Base-by-base conservation (phyloP, 2,797 vertebrate genomes). In the Echeneis naucrates region DNA sequence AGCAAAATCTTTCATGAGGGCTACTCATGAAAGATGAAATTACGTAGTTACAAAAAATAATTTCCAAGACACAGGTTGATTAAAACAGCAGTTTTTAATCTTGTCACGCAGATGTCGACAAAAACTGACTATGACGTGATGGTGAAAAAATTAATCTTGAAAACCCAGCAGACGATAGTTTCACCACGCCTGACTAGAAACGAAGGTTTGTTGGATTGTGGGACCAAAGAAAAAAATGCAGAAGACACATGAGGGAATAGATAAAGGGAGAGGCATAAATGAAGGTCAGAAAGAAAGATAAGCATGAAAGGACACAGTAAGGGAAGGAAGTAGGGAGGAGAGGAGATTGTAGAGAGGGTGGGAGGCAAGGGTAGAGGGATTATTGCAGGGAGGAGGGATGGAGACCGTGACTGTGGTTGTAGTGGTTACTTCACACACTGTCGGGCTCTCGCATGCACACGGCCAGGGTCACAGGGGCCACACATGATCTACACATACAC, bases 361-460 rank as follows among this genome's bases (percentile, higher is more conserved):
- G 52, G 51, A 80, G 72, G 48, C 67, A 58, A 54, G 50, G 62
- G 27, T 19, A 37, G 57, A 59, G 59, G 26, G 47, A 53, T 58
- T 75, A 55, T 59, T 59, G 26, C 14, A 68, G 65, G 57, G 64
- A 73, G 47, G 61, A 81, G 69, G 55, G 76, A 57, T 60, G 61
- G 61, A 81, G 80, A 72, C 78, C 61, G 32, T 77, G 76, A 79
- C 84, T 82, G 84, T 68, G 82, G 88, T 75, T 72, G 61, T 67
- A 64, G 86, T 76, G 85, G 88, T 89, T 87, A 83, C 85, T 85
- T 89, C 81, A 83, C 87, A 88, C 81, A 74, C 82, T 83, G 87
- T 85, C 85, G 88, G 85, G 71, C 78, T 86, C 78, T 88, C 11
- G 61, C 84, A 80, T 87, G 89, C 85, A 87, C 70, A 72, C 80